Conservation (phyloP, 2,113 vertebrate genomes). For the Aptenodytes forsteri region DNA sequence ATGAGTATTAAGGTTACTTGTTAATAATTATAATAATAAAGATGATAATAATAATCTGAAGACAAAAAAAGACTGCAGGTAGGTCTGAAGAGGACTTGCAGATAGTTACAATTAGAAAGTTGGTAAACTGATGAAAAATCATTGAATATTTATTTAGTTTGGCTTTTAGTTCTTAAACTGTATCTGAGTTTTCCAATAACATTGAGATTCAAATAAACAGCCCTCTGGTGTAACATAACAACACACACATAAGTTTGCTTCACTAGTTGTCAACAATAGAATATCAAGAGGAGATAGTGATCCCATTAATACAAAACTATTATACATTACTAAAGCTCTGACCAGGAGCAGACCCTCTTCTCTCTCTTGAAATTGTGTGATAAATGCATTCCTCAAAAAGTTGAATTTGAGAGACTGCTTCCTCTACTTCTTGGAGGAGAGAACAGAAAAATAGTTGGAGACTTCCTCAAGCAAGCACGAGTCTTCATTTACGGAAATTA, state of each 20-base stretch:
- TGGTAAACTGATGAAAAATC: neutral
- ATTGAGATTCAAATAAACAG: neutral
- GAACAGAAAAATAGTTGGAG: neutral
- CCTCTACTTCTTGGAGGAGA: neutral
- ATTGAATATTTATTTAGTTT: neutral
- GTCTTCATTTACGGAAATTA: neutral
- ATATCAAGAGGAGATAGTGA: neutral
- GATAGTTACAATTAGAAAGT: neutral
- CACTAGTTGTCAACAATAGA: neutral
- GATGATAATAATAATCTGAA: neutral
- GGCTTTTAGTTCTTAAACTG: neutral
- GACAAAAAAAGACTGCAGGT: neutral
- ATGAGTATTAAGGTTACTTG: neutral
- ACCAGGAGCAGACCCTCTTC: neutral
- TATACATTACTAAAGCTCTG: neutral
- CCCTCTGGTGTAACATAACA: neutral
- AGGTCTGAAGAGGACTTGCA: neutral
- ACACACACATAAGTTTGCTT: neutral
- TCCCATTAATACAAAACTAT: neutral
- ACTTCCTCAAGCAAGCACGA: neutral
- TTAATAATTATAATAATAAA: neutral
- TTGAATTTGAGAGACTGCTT: neutral
- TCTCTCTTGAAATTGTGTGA: neutral
- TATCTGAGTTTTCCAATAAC: neutral
- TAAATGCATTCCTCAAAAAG: neutral